Conservation (phyloP, 92 coral and sea anemone genomes). For the Zoanthus sociatus region DNA sequence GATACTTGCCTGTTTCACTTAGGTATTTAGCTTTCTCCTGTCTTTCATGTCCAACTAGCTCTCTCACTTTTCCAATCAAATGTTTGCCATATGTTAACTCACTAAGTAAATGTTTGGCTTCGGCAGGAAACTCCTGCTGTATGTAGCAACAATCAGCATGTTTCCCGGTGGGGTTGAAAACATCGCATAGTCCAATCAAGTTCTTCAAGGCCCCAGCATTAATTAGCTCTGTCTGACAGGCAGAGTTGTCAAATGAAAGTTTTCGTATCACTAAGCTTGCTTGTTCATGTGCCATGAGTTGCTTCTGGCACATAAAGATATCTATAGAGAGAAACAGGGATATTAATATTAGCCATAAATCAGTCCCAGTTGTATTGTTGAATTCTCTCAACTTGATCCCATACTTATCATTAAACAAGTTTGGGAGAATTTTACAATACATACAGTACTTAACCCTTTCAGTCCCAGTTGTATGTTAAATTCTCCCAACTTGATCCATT, state of each 20-base stretch:
- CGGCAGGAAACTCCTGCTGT: slow-evolving; percentile 37
- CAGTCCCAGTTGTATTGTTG: no score
- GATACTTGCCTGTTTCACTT: slow-evolving; percentile 69
- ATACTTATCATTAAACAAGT: no score
- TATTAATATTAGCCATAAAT: not conserved
- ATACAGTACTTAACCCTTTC: no score
- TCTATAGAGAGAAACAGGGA: slow-evolving; percentile 28
- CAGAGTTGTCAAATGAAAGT: slow-evolving; percentile 67
- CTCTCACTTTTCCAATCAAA: slow-evolving; percentile 83
- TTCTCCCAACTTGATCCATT: no score
- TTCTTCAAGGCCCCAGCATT: slow-evolving; percentile 80
- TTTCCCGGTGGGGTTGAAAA: slow-evolving; percentile 68
- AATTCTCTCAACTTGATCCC: no score
- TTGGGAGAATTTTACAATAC: no score
- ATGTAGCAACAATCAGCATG: slow-evolving; percentile 86
- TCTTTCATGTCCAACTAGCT: slow-evolving; percentile 54
- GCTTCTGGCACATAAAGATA: slow-evolving; percentile 31
- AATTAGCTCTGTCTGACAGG: slow-evolving; percentile 82
- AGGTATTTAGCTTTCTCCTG: slow-evolving; percentile 54
- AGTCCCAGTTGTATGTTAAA: no score
- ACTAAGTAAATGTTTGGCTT: slow-evolving; percentile 64
- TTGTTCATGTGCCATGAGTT: slow-evolving; percentile 75
- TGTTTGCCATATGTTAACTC: slow-evolving; percentile 73
- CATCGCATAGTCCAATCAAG: slow-evolving; percentile 79
- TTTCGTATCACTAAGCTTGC: slow-evolving; percentile 77